Evolutionary conservation across 2,113 vertebrate species (phyloP).

Genomic region (Haliaeetus leucogaster): DNA sequence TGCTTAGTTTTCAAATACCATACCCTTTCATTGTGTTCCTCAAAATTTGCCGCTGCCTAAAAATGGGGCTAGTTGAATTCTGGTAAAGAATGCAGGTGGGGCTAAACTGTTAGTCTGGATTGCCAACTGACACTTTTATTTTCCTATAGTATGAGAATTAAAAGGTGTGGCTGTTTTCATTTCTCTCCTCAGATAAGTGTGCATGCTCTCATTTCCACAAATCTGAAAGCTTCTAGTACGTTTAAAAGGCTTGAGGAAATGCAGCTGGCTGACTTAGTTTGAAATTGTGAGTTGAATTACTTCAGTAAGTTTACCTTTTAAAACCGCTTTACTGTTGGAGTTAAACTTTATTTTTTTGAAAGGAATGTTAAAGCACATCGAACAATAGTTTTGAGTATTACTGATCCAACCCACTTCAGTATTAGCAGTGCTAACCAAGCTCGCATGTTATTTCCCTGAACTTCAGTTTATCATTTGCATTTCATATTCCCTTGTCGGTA

Average conservation of each 20-base stretch:
- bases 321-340: background rate
- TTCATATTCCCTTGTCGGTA: background rate
- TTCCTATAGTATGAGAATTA: background rate
- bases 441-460: background rate
- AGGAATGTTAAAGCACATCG: background rate
- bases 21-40: background rate
- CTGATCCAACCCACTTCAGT: background rate
- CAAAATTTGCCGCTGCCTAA: background rate
- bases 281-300: background rate
- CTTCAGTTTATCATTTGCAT: background rate
- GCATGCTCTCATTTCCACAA: background rate
- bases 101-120: background rate
- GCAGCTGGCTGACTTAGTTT: background rate
- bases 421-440: background rate
- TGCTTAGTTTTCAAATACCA: background rate
- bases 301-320: background rate
- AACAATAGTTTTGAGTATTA: background rate
- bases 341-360: background rate
- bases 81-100: background rate
- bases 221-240: background rate
- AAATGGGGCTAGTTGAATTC: background rate
- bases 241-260: background rate
- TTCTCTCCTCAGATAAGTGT: background rate
- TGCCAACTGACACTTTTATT: background rate
- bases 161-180: background rate